Evolutionary conservation across 1,140 invertebrate species (phyloP).

Genomic region (Druon quercuslanigerum): DNA sequence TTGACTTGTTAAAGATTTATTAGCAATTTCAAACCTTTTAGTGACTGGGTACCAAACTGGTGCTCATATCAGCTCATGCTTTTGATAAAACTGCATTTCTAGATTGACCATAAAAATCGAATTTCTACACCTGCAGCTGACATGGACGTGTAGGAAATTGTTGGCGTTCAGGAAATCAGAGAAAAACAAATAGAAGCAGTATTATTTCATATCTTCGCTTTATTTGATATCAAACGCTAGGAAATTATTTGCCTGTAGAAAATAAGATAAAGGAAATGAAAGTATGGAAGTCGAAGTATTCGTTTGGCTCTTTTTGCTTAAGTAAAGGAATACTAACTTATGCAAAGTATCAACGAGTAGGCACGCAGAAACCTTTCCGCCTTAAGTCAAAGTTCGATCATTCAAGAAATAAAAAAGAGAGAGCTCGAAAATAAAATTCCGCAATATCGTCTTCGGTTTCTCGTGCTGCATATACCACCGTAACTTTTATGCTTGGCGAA

Average conservation of each 20-base stretch:
- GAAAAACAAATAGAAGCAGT: not conserved
- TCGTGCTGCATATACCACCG: conserved; percentile 44
- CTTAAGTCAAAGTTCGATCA: conserved; percentile 23
- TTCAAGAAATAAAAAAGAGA: conserved; percentile 40
- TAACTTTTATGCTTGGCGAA: conserved; percentile 55
- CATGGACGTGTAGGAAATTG: not conserved
- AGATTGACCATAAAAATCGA: too few relatives aligned
- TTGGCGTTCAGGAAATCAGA: not conserved
- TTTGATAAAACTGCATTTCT: too few relatives aligned
- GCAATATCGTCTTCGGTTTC: conserved; percentile 54
- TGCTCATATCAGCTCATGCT: too few relatives aligned
- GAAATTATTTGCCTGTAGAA: not conserved
- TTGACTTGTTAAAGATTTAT: too few relatives aligned
- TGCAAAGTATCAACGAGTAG: not conserved
- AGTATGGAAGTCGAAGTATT: not conserved
- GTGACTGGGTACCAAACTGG: too few relatives aligned
- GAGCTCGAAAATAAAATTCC: conserved; percentile 56
- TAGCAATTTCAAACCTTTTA: too few relatives aligned
- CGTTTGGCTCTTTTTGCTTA: not conserved
- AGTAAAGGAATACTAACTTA: conserved; percentile 2
- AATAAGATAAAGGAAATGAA: not conserved
- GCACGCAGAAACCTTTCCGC: conserved; percentile 3
- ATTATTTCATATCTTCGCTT: not conserved
- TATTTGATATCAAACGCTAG: not conserved
- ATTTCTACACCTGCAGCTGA: too few relatives aligned